These are phyloP conservation scores for Clistopyga incitator DNA, from an alignment of 2,888 invertebrate genomes.

Conservation along the genomic window DNA sequence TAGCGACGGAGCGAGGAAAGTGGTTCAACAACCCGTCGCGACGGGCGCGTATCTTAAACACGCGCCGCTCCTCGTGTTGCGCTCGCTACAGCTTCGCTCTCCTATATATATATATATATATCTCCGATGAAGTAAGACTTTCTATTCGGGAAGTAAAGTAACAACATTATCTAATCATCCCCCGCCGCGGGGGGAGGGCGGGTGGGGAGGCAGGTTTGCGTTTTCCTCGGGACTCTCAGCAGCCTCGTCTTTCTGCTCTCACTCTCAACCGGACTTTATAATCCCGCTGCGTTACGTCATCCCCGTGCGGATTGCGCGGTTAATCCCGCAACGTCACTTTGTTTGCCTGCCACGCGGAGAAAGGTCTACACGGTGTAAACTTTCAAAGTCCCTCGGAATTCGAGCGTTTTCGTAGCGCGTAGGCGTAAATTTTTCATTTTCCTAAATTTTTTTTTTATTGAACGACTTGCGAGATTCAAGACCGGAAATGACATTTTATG, in stretches of 20 bases:
- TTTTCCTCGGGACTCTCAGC: slow-evolving; percentile 61
- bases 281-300: slow-evolving; percentile 66
- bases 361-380: slow-evolving; percentile 24
- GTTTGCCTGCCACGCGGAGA: slow-evolving; percentile 46
- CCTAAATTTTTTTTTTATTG: no score
- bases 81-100: slow-evolving; percentile 9
- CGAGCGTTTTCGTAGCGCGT: background rate
- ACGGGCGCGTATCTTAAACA: background rate
- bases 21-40: slow-evolving; percentile 40
- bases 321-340: slow-evolving; percentile 51
- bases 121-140: slow-evolving; percentile 76
- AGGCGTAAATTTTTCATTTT: background rate
- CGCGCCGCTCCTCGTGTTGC: background rate
- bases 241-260: slow-evolving; percentile 45
- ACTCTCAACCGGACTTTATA: slow-evolving; percentile 65
- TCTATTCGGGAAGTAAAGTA: slow-evolving; percentile 80
- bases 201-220: slow-evolving; percentile 69
- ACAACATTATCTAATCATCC: slow-evolving; percentile 80
- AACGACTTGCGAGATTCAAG: no score
- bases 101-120: slow-evolving; percentile 2
- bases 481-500: no score
- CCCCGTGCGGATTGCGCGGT: slow-evolving; percentile 64
- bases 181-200: slow-evolving; percentile 45
- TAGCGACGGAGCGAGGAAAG: slow-evolving; percentile 47
- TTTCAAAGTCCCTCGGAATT: background rate